Evolutionary conservation across 2,797 vertebrate genomes (phyloP).

Genomic region (Meriones psammophilus): DNA sequence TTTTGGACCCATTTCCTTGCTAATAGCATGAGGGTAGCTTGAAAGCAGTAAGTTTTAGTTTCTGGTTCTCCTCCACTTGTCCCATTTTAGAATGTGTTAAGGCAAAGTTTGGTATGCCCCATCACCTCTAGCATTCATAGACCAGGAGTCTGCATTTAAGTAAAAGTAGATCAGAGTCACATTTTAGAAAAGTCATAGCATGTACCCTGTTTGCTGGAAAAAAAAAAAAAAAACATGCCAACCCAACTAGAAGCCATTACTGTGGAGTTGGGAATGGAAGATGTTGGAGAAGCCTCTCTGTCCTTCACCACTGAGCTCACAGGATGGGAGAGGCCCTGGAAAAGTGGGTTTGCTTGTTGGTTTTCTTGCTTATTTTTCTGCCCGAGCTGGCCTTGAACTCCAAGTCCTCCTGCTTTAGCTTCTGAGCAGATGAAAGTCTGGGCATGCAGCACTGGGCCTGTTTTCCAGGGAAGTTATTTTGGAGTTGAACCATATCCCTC

Average conservation of each 20-base stretch:
- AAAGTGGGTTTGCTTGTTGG: not conserved
- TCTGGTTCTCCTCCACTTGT: not conserved
- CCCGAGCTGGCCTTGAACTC: not conserved
- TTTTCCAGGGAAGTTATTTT: not conserved
- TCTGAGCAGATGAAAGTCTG: not conserved
- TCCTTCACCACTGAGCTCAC: not conserved
- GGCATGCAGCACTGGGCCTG: not conserved
- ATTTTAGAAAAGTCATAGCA: not conserved
- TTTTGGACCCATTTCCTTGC: constrained; percentile 50
- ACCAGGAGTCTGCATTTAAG: not conserved
- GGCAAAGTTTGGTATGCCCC: not conserved
- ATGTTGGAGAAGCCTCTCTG: not conserved
- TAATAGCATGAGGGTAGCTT: not conserved
- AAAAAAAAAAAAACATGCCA: not conserved
- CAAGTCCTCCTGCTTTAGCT: not conserved
- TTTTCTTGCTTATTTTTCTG: not conserved
- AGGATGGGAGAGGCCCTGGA: not conserved
- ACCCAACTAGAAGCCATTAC: not conserved
- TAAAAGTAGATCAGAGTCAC: not conserved
- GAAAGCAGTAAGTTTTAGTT: constrained; percentile 36
- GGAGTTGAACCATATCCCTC: not conserved
- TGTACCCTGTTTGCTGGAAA: not conserved
- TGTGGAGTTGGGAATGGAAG: not conserved
- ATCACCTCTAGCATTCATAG: constrained; percentile 5
- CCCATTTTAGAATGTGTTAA: constrained; percentile 22